Base-by-base conservation (phyloP, 37 sponge, comb jelly and placozoan species). In the Beroe forskalii region DNA sequence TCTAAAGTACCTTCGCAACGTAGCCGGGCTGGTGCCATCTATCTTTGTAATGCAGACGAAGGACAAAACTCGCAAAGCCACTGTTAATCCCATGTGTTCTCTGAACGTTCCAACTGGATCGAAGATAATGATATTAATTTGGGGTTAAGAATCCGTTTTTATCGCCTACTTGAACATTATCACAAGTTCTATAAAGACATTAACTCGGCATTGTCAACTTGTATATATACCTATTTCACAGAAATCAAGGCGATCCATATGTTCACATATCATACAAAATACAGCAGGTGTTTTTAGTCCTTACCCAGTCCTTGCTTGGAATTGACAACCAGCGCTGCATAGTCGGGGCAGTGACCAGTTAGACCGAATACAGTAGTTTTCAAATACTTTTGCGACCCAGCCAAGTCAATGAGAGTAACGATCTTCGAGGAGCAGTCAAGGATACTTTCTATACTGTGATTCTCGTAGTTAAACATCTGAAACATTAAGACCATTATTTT, bases 301-400 rank as follows among this genome's bases (percentile, higher is more conserved):
- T 93, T 90, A 97, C 97, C 97, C 14, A 96, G 92, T 90, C 97
- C 97, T 27, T 94, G 90, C 40, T 93, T 95, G 24, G 95, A 95
- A 76, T 93, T 94, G 19, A 98, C 94, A 2, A 98, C 96, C 60
- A 98, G 92, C 94, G 96, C 94, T 27, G 92, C 94, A 66, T 93
- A 91, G 62, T 98, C 96, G 55, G 99, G 99, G 23, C 92, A 67
- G 76, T 96, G 93, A 24, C 97, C 95, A 17, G 97, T 95, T 44
- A 98, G 62, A 0, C 99, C 99, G 76, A 98, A 96, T 27, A 98
- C 93, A 3, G 99, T 98, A 3, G 99, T 98, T 76, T 94, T 96
- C 76, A 98, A 90, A 91, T 98, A 98, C 91, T 96, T 98, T 60
- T 93, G 95, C 36, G 95, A 96, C 6, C 99, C 99, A 32, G 99